Percentiles rank a stretch among this genome's conserved stretches.
Conservation (phyloP, 2,113 vertebrate species). For the Marmota monax region DNA sequence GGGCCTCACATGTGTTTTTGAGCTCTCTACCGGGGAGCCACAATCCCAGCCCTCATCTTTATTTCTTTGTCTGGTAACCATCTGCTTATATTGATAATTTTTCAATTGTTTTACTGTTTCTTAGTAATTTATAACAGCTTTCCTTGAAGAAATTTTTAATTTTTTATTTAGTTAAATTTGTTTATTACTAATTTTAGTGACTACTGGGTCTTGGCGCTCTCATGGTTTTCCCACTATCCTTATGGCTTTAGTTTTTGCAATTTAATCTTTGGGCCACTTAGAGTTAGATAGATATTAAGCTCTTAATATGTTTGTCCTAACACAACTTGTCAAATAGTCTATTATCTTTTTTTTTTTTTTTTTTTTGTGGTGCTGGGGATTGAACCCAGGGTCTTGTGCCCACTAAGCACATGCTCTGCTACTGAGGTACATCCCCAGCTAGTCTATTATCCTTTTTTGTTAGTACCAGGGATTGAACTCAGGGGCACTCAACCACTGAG, state of each 20-base stretch:
- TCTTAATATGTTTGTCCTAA: conserved; percentile 29
- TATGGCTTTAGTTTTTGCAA: conserved; percentile 33
- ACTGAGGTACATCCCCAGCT: not conserved
- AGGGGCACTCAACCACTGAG: too few species aligned
- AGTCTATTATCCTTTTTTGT: not conserved
- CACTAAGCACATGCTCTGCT: not conserved
- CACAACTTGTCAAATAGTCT: conserved; percentile 19
- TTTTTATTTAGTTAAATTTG: conserved; percentile 39
- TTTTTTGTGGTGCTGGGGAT: not conserved
- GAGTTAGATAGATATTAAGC: not conserved
- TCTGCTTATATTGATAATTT: conserved; percentile 6
- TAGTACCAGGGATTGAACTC: too few species aligned
- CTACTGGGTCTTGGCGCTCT: not conserved
- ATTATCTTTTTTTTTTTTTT: not conserved
- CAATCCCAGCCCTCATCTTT: not conserved
- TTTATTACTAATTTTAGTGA: conserved; percentile 59
- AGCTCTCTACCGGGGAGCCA: too few species aligned
- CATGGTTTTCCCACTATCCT: not conserved
- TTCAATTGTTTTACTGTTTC: conserved; percentile 7
- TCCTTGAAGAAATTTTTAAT: conserved; percentile 56
- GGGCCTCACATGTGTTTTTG: too few species aligned
- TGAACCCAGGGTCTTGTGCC: not conserved
- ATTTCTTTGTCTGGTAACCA: conserved; percentile 33
- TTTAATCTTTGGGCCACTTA: conserved; percentile 58
- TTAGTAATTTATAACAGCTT: conserved; percentile 56